Percentiles rank a stretch among this genome's conserved stretches.
Evolutionary conservation across 2,113 vertebrate species (phyloP).

Genomic region (Varanus komodoensis): DNA sequence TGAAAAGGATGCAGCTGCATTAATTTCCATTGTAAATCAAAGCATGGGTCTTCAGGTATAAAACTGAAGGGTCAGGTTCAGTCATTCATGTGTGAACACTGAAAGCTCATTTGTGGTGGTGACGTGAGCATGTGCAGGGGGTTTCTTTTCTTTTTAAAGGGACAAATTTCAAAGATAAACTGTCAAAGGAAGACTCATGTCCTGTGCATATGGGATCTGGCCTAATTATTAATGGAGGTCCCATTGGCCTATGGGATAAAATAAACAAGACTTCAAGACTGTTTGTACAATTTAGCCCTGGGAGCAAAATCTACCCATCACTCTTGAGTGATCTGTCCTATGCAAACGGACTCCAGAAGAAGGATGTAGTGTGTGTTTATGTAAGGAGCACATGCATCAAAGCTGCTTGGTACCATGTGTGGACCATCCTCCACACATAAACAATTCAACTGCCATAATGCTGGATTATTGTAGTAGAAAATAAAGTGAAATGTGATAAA

Average conservation of each 20-base stretch:
- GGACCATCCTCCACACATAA: background rate
- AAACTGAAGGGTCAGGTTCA: background rate
- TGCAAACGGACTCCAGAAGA: background rate
- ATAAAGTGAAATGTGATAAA: background rate
- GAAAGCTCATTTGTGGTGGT: background rate
- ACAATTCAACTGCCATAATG: background rate
- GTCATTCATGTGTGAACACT: background rate
- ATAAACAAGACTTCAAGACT: background rate
- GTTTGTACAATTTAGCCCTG: background rate
- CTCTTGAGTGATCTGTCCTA: no score
- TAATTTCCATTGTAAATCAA: background rate
- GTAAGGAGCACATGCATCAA: background rate
- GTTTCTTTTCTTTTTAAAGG: background rate
- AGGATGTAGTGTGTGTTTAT: background rate
- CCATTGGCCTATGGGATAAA: background rate
- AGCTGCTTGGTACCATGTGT: background rate
- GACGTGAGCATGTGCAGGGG: background rate
- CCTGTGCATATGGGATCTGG: background rate
- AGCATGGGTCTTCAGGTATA: background rate
- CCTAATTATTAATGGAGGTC: background rate
- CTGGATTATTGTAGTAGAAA: background rate
- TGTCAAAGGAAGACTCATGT: background rate
- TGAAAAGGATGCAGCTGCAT: background rate
- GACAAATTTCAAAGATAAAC: background rate
- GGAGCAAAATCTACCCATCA: background rate